phyloP scores from a whole-genome alignment of 2,797 vertebrate species.

The Distichodus sexfasciatus region DNA sequence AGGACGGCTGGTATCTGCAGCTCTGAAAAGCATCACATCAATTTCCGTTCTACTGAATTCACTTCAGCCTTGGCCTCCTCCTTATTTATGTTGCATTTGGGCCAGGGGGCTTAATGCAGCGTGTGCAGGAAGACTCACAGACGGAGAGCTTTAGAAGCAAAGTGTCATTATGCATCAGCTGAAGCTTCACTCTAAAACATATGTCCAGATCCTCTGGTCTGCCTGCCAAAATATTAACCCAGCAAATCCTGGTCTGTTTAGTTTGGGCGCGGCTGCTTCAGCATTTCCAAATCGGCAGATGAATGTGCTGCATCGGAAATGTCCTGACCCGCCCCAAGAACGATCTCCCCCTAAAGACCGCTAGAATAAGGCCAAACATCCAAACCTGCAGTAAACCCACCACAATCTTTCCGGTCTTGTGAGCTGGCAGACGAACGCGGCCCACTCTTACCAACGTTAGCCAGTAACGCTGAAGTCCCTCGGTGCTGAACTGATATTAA shows the following conservation, averaged over 20 bases:
- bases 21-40: not conserved
- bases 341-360: not conserved
- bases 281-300: constrained; percentile 34
- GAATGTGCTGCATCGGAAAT: constrained; percentile 5
- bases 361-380: not conserved
- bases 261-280: constrained; percentile 52
- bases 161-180: constrained; percentile 58
- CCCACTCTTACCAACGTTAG: not conserved
- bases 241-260: constrained; percentile 54
- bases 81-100: not conserved
- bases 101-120: constrained; percentile 44
- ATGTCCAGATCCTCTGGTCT: constrained; percentile 29
- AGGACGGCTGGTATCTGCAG: not conserved
- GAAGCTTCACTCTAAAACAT: constrained; percentile 51
- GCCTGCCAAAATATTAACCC: constrained; percentile 42
- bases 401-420: not conserved
- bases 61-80: not conserved
- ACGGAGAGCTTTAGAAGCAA: constrained; percentile 57
- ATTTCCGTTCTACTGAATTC: not conserved
- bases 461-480: not conserved
- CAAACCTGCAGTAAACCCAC: not conserved
- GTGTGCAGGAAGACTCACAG: constrained; percentile 58
- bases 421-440: not conserved
- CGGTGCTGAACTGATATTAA: not conserved
- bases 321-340: constrained; percentile 2